phyloP scores from a whole-genome alignment of 1,140 invertebrate genomes.

The Pogonognathellus flavescens region DNA sequence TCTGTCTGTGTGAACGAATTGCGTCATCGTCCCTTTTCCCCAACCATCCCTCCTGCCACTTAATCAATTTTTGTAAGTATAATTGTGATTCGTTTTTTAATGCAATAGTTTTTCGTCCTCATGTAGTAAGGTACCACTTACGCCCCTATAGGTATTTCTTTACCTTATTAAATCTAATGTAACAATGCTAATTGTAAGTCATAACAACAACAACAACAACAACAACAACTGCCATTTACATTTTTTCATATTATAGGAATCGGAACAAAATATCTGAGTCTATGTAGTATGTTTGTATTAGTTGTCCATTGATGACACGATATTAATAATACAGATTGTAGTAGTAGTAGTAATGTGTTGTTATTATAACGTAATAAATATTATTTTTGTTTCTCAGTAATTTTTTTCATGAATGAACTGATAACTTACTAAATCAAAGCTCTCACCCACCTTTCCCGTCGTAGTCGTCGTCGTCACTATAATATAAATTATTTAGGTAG shows the following conservation, averaged over 20 bases:
- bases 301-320: slow-evolving; percentile 34
- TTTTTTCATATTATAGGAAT: slow-evolving; percentile 20
- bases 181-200: slow-evolving; percentile 40
- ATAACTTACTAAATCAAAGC: slow-evolving; percentile 37
- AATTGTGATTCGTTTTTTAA: not conserved
- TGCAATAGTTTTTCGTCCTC: slow-evolving; percentile 28
- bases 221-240: slow-evolving; percentile 30
- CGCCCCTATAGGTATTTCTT: not conserved
- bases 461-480: not conserved
- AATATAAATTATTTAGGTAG: slow-evolving; percentile 9
- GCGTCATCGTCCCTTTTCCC: slow-evolving; percentile 19
- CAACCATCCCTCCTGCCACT: slow-evolving; percentile 13
- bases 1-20: not conserved
- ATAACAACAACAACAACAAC: slow-evolving; percentile 38
- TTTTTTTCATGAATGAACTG: slow-evolving; percentile 27
- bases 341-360: not conserved
- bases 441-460: slow-evolving; percentile 5
- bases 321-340: slow-evolving; percentile 6
- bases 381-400: slow-evolving; percentile 30
- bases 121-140: slow-evolving; percentile 23
- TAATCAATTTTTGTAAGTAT: not conserved
- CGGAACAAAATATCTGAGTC: slow-evolving; percentile 41
- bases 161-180: slow-evolving; percentile 25
- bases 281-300: slow-evolving; percentile 15
- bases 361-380: slow-evolving; percentile 7